These are phyloP conservation scores for Laupala kohalensis DNA, from an alignment of 1,140 invertebrate genomes.

Conservation along the genomic window DNA sequence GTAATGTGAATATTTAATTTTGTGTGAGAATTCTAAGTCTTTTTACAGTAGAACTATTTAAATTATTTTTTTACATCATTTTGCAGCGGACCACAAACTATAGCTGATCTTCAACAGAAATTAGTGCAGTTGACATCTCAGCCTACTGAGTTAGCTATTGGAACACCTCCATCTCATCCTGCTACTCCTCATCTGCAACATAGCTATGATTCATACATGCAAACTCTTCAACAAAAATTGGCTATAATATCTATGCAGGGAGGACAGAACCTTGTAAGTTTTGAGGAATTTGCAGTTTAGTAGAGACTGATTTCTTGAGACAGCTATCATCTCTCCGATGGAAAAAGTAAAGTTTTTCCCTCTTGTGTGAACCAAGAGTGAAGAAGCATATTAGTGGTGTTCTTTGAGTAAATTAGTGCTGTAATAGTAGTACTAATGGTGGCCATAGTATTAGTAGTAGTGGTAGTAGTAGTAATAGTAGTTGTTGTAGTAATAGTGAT, in stretches of 20 bases:
- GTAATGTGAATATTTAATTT: background rate
- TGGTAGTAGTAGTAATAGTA: no score
- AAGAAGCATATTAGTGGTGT: no score
- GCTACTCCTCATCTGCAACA: conserved; percentile 39
- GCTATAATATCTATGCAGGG: conserved; percentile 34
- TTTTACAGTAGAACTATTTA: background rate
- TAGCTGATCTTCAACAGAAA: conserved; percentile 40
- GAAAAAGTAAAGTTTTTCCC: no score
- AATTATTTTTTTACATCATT: background rate
- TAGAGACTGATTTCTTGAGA: no score
- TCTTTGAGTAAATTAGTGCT: no score
- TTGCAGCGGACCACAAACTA: conserved; percentile 32
- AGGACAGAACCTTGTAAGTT: conserved; percentile 27
- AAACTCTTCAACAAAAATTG: conserved; percentile 43
- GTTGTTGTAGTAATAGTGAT: no score
- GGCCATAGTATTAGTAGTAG: no score
- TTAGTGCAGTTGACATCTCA: conserved; percentile 38
- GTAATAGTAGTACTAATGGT: no score
- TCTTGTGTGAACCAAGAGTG: no score
- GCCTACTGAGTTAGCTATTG: conserved; percentile 26
- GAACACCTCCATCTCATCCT: conserved; percentile 37
- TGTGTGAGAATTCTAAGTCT: background rate
- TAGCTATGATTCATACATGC: conserved; percentile 39
- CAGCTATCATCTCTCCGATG: no score
- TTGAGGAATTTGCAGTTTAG: no score